These are phyloP conservation scores for Poecilia latipinna DNA, from an alignment of 2,113 vertebrate genomes.

Conservation along the genomic window DNA sequence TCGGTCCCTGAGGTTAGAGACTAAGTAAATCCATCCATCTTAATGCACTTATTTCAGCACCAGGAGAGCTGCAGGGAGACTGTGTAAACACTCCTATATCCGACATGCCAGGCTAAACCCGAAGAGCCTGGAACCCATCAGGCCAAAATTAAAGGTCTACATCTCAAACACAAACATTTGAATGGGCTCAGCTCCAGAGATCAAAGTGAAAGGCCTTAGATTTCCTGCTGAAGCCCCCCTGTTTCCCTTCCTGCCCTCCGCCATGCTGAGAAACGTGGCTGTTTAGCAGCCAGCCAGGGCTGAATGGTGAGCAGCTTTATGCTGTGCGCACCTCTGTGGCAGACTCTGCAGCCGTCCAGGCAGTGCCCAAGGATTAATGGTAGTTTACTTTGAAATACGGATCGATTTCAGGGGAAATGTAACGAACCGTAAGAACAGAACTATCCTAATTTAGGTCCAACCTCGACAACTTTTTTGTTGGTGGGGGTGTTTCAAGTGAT, in stretches of 20 bases:
- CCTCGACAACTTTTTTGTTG: neutral
- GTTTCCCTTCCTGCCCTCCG: conserved; percentile 6
- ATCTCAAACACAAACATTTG: conserved; percentile 80
- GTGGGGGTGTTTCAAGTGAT: neutral
- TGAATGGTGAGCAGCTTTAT: conserved; percentile 36
- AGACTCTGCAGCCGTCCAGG: conserved; percentile 11
- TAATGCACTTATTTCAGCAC: conserved; percentile 79
- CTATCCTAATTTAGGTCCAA: conserved; percentile 1
- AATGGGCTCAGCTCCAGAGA: conserved; percentile 79
- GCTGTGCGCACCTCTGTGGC: conserved; percentile 24
- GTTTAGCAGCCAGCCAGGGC: conserved; percentile 48
- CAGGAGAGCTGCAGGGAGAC: conserved; percentile 71
- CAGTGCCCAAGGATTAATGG: conserved; percentile 22
- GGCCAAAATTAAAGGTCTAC: conserved; percentile 76
- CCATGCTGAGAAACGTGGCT: conserved; percentile 53
- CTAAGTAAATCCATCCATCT: conserved; percentile 82
- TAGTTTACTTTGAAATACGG: conserved; percentile 28
- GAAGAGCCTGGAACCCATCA: conserved; percentile 80
- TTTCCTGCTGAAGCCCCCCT: conserved; percentile 43
- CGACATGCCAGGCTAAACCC: conserved; percentile 76
- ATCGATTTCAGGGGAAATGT: conserved; percentile 16
- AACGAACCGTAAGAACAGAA: conserved; percentile 7
- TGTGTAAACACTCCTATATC: conserved; percentile 81
- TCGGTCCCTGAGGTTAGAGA: conserved; percentile 70
- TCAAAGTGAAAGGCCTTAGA: conserved; percentile 72